These are phyloP conservation scores for Loris lydekkerianus DNA, from an alignment of 2,797 vertebrate genomes.

Conservation along the genomic window DNA sequence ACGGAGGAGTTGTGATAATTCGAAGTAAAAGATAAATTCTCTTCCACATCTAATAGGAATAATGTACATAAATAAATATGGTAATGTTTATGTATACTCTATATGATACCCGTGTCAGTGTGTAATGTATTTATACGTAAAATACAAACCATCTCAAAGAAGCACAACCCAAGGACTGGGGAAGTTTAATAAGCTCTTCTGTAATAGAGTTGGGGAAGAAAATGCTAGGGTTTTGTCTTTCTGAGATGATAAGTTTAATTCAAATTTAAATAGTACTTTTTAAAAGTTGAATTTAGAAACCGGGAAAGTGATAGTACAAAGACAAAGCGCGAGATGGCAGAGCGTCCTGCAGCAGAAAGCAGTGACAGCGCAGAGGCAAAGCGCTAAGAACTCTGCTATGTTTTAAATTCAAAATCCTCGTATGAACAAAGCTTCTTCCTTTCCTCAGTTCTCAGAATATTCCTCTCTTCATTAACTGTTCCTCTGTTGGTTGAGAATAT, in stretches of 20 bases:
- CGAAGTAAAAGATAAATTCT: background rate
- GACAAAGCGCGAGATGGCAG: background rate
- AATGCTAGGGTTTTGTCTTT: background rate
- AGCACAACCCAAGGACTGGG: background rate
- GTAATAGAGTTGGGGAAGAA: background rate
- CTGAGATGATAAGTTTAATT: background rate
- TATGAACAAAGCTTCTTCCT: background rate
- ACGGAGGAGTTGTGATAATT: background rate
- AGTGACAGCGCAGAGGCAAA: background rate
- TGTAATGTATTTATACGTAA: background rate
- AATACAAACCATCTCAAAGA: background rate
- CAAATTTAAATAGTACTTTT: background rate
- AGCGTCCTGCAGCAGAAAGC: background rate
- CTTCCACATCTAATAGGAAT: background rate
- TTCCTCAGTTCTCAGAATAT: background rate
- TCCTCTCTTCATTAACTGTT: background rate
- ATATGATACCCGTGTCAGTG: background rate
- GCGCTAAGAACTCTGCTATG: background rate
- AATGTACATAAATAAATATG: background rate
- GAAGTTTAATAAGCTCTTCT: background rate
- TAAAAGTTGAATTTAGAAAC: background rate
- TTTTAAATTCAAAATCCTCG: background rate
- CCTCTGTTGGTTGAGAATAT: background rate
- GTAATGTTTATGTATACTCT: background rate
- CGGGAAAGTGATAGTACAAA: background rate